Conservation (phyloP, 2,797 vertebrate species). For the Gastrophryne carolinensis region DNA sequence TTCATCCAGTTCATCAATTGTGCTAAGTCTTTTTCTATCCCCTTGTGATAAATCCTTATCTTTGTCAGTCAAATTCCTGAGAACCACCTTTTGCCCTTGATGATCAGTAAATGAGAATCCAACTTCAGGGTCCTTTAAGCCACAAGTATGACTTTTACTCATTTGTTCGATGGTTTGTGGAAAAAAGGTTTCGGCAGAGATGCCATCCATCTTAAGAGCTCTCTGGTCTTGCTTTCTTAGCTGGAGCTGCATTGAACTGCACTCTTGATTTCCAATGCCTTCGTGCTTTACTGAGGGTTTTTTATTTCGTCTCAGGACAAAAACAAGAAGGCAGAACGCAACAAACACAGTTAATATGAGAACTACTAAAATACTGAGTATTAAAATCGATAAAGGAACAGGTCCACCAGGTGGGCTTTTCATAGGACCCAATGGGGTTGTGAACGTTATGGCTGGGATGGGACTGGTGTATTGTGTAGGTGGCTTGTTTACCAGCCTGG, state of each 20-base stretch:
- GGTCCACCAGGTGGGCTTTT: conserved; percentile 90
- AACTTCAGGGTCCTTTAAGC: conserved; percentile 87
- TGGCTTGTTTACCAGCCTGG: conserved; percentile 86
- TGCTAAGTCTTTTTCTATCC: conserved; percentile 97
- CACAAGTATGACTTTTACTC: conserved; percentile 93
- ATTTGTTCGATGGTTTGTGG: conserved; percentile 98
- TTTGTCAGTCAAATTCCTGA: conserved; percentile 85
- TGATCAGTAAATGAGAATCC: conserved; percentile 89
- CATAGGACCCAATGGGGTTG: conserved; percentile 83
- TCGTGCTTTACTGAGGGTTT: conserved; percentile 88
- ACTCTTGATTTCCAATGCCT: conserved; percentile 88
- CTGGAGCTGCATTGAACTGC: conserved; percentile 89
- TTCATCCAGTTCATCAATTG: conserved; percentile 96
- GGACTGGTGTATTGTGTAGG: conserved; percentile 82
- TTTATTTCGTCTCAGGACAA: conserved; percentile 93
- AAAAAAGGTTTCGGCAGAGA: conserved; percentile 90
- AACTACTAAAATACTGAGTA: conserved; percentile 96
- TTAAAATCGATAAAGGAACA: conserved; percentile 95
- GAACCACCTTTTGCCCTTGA: conserved; percentile 87
- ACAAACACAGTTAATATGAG: conserved; percentile 97
- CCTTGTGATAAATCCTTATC: conserved; percentile 88
- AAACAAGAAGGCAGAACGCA: conserved; percentile 95
- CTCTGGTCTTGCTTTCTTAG: conserved; percentile 88
- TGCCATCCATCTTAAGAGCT: conserved; percentile 84
- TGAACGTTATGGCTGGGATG: conserved; percentile 75